phyloP scores from a whole-genome alignment of 2,113 vertebrate genomes.

The Sinocyclocheilus rhinocerous region DNA sequence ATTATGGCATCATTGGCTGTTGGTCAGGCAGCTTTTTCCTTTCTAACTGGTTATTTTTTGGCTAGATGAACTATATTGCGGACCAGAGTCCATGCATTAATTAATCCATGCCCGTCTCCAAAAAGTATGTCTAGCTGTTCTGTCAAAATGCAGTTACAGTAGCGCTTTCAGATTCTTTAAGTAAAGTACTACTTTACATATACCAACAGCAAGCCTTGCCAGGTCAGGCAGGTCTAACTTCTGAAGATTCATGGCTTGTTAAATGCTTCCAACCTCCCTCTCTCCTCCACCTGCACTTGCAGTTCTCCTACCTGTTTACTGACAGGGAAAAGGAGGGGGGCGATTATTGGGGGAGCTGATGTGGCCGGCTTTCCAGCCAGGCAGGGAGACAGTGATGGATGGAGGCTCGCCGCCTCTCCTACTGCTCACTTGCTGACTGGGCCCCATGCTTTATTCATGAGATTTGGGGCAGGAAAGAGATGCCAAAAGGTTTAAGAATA shows the following conservation, averaged over 20 bases:
- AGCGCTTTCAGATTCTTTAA: neutral
- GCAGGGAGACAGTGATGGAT: conserved; percentile 85
- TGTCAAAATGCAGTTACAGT: neutral
- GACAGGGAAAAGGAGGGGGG: conserved; percentile 72
- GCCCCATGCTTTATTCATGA: conserved; percentile 90
- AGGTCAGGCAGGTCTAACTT: conserved; percentile 61
- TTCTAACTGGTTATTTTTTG: neutral
- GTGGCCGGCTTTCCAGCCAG: conserved; percentile 77
- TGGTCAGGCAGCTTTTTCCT: neutral
- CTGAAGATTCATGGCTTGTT: conserved; percentile 65
- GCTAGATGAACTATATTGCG: neutral
- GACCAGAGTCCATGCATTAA: neutral
- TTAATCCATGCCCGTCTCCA: neutral
- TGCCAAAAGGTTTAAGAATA: conserved; percentile 89
- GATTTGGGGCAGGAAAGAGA: conserved; percentile 78
- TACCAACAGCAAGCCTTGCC: conserved; percentile 27
- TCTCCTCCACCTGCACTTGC: conserved; percentile 29
- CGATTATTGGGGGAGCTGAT: conserved; percentile 77
- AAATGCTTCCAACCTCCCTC: conserved; percentile 58
- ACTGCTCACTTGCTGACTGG: conserved; percentile 87
- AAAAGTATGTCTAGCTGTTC: neutral
- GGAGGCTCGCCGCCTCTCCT: conserved; percentile 79
- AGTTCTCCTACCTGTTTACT: conserved; percentile 73
- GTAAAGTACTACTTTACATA: conserved; percentile 28
- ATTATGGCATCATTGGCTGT: neutral